Evolutionary conservation across 2,797 vertebrate species (phyloP).

Genomic region (Falco berigora): DNA sequence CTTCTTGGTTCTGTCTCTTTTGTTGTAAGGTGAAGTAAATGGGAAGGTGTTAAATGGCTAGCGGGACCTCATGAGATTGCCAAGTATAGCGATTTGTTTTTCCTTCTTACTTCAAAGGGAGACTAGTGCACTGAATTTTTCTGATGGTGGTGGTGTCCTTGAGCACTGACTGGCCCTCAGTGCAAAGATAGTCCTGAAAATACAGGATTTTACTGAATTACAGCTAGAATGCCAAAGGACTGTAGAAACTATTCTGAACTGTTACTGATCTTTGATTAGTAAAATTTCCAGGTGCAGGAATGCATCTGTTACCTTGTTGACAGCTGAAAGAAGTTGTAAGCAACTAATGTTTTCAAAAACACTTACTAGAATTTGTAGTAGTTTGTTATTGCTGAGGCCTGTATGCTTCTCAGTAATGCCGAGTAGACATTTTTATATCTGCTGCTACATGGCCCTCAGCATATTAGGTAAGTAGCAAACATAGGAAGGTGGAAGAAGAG

Average conservation of each 20-base stretch:
- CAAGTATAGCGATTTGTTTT: not conserved
- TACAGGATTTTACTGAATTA: not conserved
- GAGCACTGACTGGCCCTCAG: not conserved
- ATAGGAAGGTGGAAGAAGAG: not conserved
- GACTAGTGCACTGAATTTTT: not conserved
- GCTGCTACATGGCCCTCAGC: not conserved
- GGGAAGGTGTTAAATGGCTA: not conserved
- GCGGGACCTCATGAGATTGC: not conserved
- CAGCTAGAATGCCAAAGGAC: not conserved
- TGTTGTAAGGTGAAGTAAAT: not conserved
- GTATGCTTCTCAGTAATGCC: not conserved
- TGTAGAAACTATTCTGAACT: not conserved
- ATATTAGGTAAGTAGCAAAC: not conserved
- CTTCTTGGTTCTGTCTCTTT: not conserved
- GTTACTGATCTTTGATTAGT: not conserved
- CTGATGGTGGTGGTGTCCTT: rapidly evolving
- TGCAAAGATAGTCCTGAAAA: not conserved
- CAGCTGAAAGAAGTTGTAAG: not conserved
- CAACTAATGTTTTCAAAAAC: not conserved
- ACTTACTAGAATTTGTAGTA: not conserved
- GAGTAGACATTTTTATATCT: not conserved
- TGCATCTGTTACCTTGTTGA: not conserved
- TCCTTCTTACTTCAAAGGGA: not conserved
- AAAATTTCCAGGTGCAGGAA: not conserved
- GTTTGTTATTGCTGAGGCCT: not conserved